These are phyloP conservation scores for Poliocrania exsul DNA, from an alignment of 2,797 vertebrate genomes.

Conservation along the genomic window DNA sequence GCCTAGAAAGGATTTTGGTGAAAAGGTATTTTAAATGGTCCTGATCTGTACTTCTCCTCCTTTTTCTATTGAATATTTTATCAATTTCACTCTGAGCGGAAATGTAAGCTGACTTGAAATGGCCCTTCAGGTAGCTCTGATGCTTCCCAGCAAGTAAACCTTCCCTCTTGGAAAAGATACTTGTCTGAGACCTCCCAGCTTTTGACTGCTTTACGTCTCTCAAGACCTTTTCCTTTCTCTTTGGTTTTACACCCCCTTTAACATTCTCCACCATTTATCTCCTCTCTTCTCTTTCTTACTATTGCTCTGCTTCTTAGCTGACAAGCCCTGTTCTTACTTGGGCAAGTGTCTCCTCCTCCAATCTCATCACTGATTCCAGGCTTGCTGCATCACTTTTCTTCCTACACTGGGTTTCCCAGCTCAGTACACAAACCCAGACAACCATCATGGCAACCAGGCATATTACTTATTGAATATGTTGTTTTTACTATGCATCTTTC, in stretches of 20 bases:
- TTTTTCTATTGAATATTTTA: neutral
- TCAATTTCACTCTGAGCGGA: neutral
- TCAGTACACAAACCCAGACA: neutral
- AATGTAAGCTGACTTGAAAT: neutral
- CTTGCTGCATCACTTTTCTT: neutral
- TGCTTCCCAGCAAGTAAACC: neutral
- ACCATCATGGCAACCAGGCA: neutral
- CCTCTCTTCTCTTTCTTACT: neutral
- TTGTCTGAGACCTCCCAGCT: neutral
- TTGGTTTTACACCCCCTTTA: neutral
- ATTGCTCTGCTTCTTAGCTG: neutral
- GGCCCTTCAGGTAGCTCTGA: neutral
- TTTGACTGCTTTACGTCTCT: neutral
- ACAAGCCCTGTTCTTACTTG: neutral
- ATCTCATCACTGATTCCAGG: neutral
- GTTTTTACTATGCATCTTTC: neutral
- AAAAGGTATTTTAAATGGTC: neutral
- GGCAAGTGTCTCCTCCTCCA: neutral
- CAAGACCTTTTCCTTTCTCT: neutral
- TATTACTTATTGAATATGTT: neutral
- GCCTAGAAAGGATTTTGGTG: neutral
- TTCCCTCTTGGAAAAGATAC: neutral
- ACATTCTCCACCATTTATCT: neutral
- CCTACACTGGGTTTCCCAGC: neutral
- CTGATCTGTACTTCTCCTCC: neutral